phyloP scores from a whole-genome alignment of 2,888 invertebrate species.

The Thera britannica region DNA sequence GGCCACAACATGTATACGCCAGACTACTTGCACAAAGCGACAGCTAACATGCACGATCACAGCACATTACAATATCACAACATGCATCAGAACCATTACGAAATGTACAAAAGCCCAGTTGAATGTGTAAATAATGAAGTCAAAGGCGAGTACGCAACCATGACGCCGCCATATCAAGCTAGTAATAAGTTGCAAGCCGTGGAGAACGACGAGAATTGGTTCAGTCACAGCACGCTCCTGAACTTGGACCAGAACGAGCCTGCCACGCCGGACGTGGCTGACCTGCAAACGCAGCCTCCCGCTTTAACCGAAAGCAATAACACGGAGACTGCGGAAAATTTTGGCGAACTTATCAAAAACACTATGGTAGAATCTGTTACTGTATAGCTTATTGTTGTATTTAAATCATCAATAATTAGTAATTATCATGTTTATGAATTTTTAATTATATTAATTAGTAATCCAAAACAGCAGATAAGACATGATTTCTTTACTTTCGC shows the following conservation, averaged over 20 bases:
- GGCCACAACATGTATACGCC: constrained; percentile 78
- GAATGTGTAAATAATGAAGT: constrained; percentile 77
- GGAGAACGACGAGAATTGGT: constrained; percentile 82
- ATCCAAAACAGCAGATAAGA: constrained; percentile 41
- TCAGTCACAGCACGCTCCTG: constrained; percentile 74
- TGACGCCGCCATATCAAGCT: constrained; percentile 86
- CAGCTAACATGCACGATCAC: constrained; percentile 62
- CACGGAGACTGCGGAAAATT: constrained; percentile 87
- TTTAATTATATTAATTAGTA: constrained; percentile 75
- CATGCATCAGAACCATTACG: constrained; percentile 69
- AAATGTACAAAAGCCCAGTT: constrained; percentile 70
- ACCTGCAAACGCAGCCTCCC: constrained; percentile 52
- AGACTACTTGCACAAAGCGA: constrained; percentile 74
- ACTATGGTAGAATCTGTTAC: constrained; percentile 96
- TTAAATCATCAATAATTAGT: constrained; percentile 65
- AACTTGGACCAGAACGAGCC: constrained; percentile 72
- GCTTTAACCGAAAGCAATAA: constrained; percentile 54
- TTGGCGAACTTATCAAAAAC: constrained; percentile 96
- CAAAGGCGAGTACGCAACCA: constrained; percentile 86
- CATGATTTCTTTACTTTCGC: constrained; percentile 35
- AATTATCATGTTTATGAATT: constrained; percentile 73
- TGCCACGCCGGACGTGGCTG: constrained; percentile 66
- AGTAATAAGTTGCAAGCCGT: constrained; percentile 88
- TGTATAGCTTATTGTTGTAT: constrained; percentile 86
- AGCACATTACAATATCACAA: constrained; percentile 67